phyloP scores from a whole-genome alignment of 2,113 vertebrate genomes.

The Megaceryle maxima region DNA sequence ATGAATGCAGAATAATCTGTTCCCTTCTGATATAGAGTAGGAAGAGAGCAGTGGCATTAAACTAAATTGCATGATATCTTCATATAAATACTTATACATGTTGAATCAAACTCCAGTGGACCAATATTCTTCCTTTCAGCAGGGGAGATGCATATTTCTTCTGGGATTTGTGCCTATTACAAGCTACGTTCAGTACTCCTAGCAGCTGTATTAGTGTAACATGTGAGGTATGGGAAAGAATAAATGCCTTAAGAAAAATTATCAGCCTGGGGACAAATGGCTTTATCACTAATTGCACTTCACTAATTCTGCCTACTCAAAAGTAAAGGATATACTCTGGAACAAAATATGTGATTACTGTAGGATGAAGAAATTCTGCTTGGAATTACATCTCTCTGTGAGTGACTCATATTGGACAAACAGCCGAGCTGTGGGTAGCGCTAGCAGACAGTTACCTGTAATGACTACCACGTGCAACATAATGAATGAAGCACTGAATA shows the following conservation, averaged over 20 bases:
- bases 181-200: background rate
- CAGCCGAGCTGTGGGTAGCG: slow-evolving; percentile 1
- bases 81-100: background rate
- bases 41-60: background rate
- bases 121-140: background rate
- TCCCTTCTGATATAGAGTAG: background rate
- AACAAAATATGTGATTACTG: background rate
- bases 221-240: background rate
- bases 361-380: slow-evolving; percentile 19
- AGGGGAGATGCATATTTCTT: background rate
- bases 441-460: background rate
- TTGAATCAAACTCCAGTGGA: background rate
- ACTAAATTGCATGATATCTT: background rate
- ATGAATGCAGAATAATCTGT: background rate
- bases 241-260: background rate
- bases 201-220: background rate
- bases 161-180: background rate
- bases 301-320: slow-evolving; percentile 11
- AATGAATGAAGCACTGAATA: slow-evolving; percentile 21
- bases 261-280: background rate
- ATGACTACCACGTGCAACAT: background rate
- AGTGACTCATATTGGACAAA: slow-evolving; percentile 28
- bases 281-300: slow-evolving; percentile 14
- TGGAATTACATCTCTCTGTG: background rate
- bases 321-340: background rate